phyloP scores from a whole-genome alignment of 1,140 invertebrate genomes.

The Heliconius himera region DNA sequence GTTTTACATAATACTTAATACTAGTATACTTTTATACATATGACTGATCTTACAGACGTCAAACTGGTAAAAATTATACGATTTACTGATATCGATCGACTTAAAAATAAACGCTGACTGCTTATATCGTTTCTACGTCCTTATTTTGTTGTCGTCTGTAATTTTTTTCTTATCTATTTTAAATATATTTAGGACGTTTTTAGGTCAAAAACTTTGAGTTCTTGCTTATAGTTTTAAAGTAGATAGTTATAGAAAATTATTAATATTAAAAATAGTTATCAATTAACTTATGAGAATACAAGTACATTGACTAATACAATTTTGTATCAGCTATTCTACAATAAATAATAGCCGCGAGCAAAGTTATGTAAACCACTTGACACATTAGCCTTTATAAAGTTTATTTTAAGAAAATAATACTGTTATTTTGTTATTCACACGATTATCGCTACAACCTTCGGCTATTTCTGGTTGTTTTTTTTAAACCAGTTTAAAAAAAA shows the following conservation, averaged over 20 bases:
- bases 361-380: slow-evolving; percentile 4
- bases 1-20: background rate
- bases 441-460: background rate
- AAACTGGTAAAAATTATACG: background rate
- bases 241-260: background rate
- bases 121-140: too few species aligned
- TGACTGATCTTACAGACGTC: background rate
- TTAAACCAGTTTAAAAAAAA: background rate
- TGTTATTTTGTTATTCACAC: background rate
- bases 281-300: background rate
- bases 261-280: background rate
- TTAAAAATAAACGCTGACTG: too few species aligned
- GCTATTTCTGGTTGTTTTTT: slow-evolving; percentile 3
- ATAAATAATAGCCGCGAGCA: background rate
- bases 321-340: background rate
- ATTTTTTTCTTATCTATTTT: too few species aligned
- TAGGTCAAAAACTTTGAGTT: too few species aligned
- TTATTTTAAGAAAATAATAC: slow-evolving; percentile 5
- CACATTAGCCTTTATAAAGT: slow-evolving; percentile 11
- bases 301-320: background rate
- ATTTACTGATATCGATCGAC: too few species aligned
- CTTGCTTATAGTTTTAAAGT: too few species aligned
- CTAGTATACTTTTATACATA: background rate
- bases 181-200: too few species aligned
- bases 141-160: too few species aligned